Evolutionary conservation across 1,140 invertebrate species (phyloP).

Genomic region (Sogatella furcifera): DNA sequence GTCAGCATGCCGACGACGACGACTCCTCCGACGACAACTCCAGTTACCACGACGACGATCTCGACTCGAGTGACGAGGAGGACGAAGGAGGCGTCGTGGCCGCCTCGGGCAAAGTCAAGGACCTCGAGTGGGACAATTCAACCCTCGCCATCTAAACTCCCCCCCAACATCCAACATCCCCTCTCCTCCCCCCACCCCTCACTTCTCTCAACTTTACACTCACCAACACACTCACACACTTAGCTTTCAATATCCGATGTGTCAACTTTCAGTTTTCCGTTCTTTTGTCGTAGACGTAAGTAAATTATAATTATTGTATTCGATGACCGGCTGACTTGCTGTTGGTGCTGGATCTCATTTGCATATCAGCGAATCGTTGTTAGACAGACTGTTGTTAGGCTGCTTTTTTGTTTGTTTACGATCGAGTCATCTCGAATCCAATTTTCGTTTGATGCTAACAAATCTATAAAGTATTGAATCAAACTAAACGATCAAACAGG

Average conservation of each 20-base stretch:
- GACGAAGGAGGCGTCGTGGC: conserved; percentile 32
- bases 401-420: too few species aligned
- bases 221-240: background rate
- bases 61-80: conserved; percentile 41
- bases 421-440: too few species aligned
- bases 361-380: background rate
- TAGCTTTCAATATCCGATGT: too few species aligned
- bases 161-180: background rate
- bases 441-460: too few species aligned
- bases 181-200: background rate
- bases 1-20: conserved; percentile 38
- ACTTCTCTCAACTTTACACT: background rate
- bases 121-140: conserved; percentile 54
- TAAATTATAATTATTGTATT: background rate
- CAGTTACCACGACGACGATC: conserved; percentile 39
- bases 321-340: background rate
- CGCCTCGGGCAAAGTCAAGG: conserved; percentile 30
- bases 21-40: conserved; percentile 43
- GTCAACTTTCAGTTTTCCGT: too few species aligned
- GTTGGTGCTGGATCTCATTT: conserved; percentile 3
- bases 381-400: background rate
- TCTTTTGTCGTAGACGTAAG: too few species aligned
- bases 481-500: too few species aligned
- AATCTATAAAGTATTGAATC: too few species aligned
- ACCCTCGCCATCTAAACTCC: conserved; percentile 40